A percentile compares a stretch with the other conserved stretches of the same genome.
Evolutionary conservation across 2,113 vertebrate genomes (phyloP).

Genomic region (Heterocephalus glaber): DNA sequence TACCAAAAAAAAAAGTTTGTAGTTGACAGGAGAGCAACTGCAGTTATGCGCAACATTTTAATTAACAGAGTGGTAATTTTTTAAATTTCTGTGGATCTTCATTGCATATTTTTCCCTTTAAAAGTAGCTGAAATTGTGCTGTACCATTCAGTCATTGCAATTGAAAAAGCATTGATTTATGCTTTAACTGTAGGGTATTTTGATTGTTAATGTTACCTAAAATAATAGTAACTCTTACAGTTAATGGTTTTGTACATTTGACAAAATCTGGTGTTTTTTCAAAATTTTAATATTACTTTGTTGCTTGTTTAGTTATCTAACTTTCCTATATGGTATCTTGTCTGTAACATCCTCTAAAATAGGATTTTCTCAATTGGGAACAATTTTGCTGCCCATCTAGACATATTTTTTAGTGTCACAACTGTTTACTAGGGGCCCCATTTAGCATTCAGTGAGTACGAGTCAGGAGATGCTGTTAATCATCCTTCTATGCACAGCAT

Average conservation of each 20-base stretch:
- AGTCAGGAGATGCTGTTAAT: background rate
- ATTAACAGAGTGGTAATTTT: background rate
- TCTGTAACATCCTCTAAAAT: background rate
- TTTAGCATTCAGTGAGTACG: background rate
- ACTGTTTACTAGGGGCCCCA: background rate
- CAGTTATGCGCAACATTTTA: slow-evolving; percentile 9
- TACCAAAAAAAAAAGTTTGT: no score
- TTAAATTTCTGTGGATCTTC: slow-evolving; percentile 28
- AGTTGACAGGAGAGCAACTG: background rate
- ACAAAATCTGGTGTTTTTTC: background rate
- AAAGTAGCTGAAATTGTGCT: slow-evolving; percentile 36
- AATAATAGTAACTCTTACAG: slow-evolving; percentile 22
- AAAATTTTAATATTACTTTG: slow-evolving; percentile 32
- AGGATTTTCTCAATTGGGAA: background rate
- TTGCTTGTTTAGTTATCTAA: slow-evolving; percentile 3
- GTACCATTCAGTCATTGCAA: background rate
- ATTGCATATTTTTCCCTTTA: slow-evolving; percentile 42
- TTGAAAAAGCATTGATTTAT: slow-evolving; percentile 15
- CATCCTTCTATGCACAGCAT: background rate
- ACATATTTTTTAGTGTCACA: background rate
- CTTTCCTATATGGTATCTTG: background rate
- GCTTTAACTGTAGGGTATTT: slow-evolving; percentile 17
- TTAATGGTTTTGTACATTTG: background rate
- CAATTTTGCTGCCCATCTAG: background rate
- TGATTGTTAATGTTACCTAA: slow-evolving; percentile 4